These are phyloP conservation scores for Coranthus polyacanthus DNA, from an alignment of 2,797 vertebrate genomes.

Conservation along the genomic window DNA sequence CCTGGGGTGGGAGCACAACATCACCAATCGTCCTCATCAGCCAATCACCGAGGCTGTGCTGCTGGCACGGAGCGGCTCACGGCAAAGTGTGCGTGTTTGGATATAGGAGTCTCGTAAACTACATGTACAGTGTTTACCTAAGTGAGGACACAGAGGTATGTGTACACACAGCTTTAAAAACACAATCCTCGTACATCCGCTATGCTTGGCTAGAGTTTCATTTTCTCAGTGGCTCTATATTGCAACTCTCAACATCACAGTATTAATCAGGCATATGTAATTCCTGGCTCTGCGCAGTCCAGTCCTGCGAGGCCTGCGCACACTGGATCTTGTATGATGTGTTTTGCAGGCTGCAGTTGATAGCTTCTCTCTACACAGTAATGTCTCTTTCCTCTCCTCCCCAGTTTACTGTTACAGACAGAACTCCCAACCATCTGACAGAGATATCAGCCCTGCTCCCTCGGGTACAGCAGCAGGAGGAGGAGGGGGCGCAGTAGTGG, in stretches of 20 bases:
- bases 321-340: slow-evolving; percentile 49
- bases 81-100: slow-evolving; percentile 30
- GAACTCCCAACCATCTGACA: slow-evolving; percentile 77
- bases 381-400: slow-evolving; percentile 66
- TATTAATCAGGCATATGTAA: slow-evolving; percentile 52
- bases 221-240: slow-evolving; percentile 37
- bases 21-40: slow-evolving; percentile 68
- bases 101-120: slow-evolving; percentile 28
- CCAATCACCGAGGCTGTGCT: slow-evolving; percentile 51
- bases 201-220: slow-evolving; percentile 29
- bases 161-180: slow-evolving; percentile 57
- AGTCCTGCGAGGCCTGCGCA: slow-evolving; percentile 31
- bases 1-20: slow-evolving; percentile 62
- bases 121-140: slow-evolving; percentile 47
- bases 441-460: slow-evolving; percentile 75
- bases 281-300: slow-evolving; percentile 27
- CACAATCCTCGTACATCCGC: slow-evolving; percentile 43
- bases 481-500: slow-evolving; percentile 50
- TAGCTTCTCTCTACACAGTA: slow-evolving; percentile 46
- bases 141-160: slow-evolving; percentile 44
- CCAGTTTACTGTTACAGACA: slow-evolving; percentile 75
- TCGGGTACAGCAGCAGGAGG: slow-evolving; percentile 41
- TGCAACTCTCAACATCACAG: slow-evolving; percentile 23
- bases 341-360: slow-evolving; percentile 70
- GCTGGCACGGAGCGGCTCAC: slow-evolving; percentile 40